Conservation (phyloP, 2,888 invertebrate genomes). For the Hirtodrosophila duncani region DNA sequence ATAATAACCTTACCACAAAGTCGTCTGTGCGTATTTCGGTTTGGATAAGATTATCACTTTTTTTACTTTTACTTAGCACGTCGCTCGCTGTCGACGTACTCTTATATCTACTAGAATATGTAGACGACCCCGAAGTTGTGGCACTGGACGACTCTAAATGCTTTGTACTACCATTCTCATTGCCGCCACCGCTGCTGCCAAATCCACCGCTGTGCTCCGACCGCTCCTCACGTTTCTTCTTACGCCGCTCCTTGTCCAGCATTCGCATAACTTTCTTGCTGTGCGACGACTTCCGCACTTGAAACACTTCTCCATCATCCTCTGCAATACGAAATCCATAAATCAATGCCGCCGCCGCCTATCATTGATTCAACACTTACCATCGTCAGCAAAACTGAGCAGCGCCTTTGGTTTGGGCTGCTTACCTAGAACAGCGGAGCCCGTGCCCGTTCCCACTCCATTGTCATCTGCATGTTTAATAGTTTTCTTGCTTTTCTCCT, state of each 20-base stretch:
- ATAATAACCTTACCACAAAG: conserved; percentile 82
- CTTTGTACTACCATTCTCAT: conserved; percentile 61
- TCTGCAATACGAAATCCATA: conserved; percentile 66
- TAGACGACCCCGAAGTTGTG: conserved; percentile 33
- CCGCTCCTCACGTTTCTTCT: conserved; percentile 74
- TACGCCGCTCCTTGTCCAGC: conserved; percentile 86
- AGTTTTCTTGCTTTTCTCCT: conserved; percentile 36
- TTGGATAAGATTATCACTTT: conserved; percentile 80
- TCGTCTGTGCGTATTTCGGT: conserved; percentile 85
- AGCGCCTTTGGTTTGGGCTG: conserved; percentile 79
- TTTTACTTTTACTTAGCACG: conserved; percentile 77
- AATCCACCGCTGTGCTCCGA: conserved; percentile 40
- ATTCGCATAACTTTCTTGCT: conserved; percentile 93
- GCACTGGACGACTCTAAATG: conserved; percentile 61
- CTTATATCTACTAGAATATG: conserved; percentile 60
- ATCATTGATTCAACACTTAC: too few species aligned
- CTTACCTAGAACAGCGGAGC: too few species aligned
- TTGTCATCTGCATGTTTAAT: conserved; percentile 72
- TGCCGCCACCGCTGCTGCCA: conserved; percentile 18
- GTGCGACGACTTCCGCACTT: conserved; percentile 96
- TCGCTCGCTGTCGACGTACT: conserved; percentile 42
- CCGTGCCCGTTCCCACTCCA: conserved; percentile 12
- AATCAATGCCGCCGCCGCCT: conserved; percentile 4
- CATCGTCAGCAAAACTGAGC: conserved; percentile 90
- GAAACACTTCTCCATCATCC: conserved; percentile 93